Base-by-base conservation (phyloP, 1,140 invertebrate genomes). In the Aphelenchoides avenae region DNA sequence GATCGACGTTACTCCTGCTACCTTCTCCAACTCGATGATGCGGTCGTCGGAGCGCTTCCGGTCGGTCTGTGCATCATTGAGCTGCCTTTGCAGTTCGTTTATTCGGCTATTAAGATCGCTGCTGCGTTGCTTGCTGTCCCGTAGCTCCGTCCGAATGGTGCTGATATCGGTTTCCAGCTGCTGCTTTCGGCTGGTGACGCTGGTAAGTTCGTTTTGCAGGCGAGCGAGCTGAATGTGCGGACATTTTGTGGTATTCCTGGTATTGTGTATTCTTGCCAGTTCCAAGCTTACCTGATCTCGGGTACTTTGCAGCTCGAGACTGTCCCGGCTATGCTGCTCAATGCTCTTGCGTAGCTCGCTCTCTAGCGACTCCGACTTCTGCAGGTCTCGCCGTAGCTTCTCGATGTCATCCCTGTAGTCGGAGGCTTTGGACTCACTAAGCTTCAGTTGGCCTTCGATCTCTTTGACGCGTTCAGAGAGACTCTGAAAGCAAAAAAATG, bases 11-110 rank as follows among this genome's bases (percentile, higher is more conserved):
- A n/a, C n/a, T n/a, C n/a, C n/a, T n/a, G n/a, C 26, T 42, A 71
- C 69, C 48, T 75, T 75, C 46, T 75, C 73, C 3, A 75, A 44
- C 7, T 61, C 57, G 22, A 72, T 46, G 20, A 77, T 47, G 52
- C 66, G 50, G 47, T 75, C 68, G n/a, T 75, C 74, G 15, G 54
- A 49, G 31, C 74, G 42, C 36, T 75, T 76, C 55, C 75, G 73
- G 26, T 73, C 75, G 1, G 49, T 49, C 44, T 66, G 55, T 18
- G 55, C 56, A 27, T 75, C 73, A 52, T 77, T 71, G 9, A 75
- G 43, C 59, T 75, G 73, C 37, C 72, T 31, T 58, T 75, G 75
- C 29, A 75, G 52, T 26, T 75, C 73, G 7, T 42, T 29, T 11
- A 77, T 44, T 42, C 67, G 55, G 26, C 53, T 72, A 47, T 66